A percentile compares a stretch with the other conserved stretches of the same genome.
Conservation (phyloP, 2,113 vertebrate genomes). For the Orientallactaga bullata region DNA sequence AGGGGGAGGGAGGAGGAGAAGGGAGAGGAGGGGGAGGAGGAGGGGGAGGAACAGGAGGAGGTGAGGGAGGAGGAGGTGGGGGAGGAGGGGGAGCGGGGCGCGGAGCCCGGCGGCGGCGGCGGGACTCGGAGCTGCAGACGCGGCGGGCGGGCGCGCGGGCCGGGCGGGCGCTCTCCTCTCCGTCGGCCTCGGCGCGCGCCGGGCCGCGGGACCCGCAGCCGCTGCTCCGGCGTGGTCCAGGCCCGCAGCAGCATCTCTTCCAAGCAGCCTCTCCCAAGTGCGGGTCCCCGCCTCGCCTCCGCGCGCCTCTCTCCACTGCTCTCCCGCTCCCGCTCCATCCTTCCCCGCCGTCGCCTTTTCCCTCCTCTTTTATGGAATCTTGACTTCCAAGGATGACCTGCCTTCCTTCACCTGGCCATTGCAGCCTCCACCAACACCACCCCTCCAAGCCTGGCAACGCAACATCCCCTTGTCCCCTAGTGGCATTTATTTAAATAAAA, state of each 20-base stretch:
- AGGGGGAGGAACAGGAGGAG: not conserved
- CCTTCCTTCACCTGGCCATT: not conserved
- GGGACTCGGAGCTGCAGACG: slow-evolving; percentile 56
- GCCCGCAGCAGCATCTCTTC: not conserved
- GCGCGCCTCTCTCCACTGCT: not conserved
- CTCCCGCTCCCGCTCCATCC: too few relatives aligned
- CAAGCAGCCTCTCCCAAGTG: slow-evolving; percentile 39
- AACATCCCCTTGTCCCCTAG: not conserved
- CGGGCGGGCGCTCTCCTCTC: slow-evolving; percentile 39
- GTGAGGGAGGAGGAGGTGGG: not conserved
- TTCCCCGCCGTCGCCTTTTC: not conserved
- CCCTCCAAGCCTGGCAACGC: not conserved
- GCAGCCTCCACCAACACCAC: not conserved
- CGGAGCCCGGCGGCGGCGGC: not conserved
- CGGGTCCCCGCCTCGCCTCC: not conserved
- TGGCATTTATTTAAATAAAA: not conserved
- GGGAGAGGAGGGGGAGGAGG: not conserved
- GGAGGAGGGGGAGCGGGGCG: slow-evolving; percentile 50
- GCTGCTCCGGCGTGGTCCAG: not conserved
- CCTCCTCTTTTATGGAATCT: not conserved
- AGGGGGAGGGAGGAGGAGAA: not conserved
- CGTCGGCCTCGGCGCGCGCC: slow-evolving; percentile 13
- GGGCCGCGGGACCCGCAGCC: not conserved
- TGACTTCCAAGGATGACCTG: slow-evolving; percentile 18
- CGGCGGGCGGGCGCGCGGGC: slow-evolving; percentile 63